These are phyloP conservation scores for Tiliqua scincoides DNA, from an alignment of 2,113 vertebrate genomes.

Conservation along the genomic window DNA sequence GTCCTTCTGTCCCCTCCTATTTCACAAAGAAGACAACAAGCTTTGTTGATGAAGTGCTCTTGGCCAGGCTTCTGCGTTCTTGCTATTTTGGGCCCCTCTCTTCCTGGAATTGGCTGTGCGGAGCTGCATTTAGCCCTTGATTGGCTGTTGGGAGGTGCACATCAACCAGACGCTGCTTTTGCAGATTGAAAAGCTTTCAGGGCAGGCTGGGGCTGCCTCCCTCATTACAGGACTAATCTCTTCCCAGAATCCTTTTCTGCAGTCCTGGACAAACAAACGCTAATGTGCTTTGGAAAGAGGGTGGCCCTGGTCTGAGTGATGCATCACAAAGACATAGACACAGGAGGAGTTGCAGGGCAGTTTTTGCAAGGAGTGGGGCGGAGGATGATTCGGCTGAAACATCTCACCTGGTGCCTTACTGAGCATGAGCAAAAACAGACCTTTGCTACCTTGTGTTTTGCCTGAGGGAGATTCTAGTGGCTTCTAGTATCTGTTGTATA, in stretches of 20 bases:
- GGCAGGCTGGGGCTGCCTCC: background rate
- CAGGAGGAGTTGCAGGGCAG: background rate
- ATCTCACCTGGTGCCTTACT: background rate
- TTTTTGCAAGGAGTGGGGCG: background rate
- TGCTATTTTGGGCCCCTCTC: background rate
- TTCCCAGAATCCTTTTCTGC: constrained; percentile 54
- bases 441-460: no score
- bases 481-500: no score
- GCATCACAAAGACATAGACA: no score
- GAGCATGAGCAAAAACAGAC: background rate
- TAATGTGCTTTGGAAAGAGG: constrained; percentile 32
- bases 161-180: background rate
- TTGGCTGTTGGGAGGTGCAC: background rate
- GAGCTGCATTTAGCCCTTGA: background rate
- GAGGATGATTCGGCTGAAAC: background rate
- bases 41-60: background rate
- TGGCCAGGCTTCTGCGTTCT: background rate
- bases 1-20: background rate
- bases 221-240: constrained; percentile 45
- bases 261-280: constrained; percentile 6
- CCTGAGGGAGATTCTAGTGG: no score
- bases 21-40: background rate
- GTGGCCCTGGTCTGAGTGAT: background rate
- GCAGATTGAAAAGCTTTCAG: constrained; percentile 62
- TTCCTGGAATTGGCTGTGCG: background rate